Evolutionary conservation across 2,797 vertebrate genomes (phyloP).

Genomic region (Etheostoma nigrum): DNA sequence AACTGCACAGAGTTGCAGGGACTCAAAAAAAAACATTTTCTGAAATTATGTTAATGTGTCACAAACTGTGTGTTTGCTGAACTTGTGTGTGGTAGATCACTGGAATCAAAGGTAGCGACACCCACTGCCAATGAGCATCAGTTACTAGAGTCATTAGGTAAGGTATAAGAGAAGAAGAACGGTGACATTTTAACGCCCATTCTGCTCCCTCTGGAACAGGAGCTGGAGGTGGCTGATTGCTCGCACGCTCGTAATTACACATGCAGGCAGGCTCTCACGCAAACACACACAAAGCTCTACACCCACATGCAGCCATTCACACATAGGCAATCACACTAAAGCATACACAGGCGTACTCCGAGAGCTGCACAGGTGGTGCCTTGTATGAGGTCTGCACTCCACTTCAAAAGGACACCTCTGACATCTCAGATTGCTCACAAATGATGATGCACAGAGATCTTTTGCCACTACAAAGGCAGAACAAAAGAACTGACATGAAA

Average conservation of each 20-base stretch:
- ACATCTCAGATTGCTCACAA: slow-evolving; percentile 98
- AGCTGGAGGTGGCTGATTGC: slow-evolving; percentile 65
- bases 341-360: slow-evolving; percentile 46
- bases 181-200: slow-evolving; percentile 48
- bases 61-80: slow-evolving; percentile 34
- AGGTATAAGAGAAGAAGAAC: slow-evolving; percentile 37
- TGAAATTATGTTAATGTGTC: slow-evolving; percentile 31
- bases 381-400: slow-evolving; percentile 91
- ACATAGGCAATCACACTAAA: slow-evolving; percentile 45
- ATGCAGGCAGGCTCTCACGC: slow-evolving; percentile 34
- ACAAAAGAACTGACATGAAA: slow-evolving; percentile 99
- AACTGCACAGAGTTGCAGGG: slow-evolving; percentile 32
- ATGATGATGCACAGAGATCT: slow-evolving; percentile 97
- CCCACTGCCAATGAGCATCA: slow-evolving; percentile 63
- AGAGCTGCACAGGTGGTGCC: slow-evolving; percentile 86
- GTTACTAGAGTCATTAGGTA: slow-evolving; percentile 65
- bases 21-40: slow-evolving; percentile 30
- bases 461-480: slow-evolving; percentile 99
- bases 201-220: slow-evolving; percentile 59
- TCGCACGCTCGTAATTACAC: slow-evolving; percentile 47
- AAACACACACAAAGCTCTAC: slow-evolving; percentile 48
- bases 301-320: slow-evolving; percentile 57
- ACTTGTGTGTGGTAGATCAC: slow-evolving; percentile 35
- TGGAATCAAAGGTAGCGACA: slow-evolving; percentile 71
- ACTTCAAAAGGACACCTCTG: slow-evolving; percentile 99